Conservation (phyloP, 35 echinoderm and acorn worm genomes). For the Lytechinus pictus region DNA sequence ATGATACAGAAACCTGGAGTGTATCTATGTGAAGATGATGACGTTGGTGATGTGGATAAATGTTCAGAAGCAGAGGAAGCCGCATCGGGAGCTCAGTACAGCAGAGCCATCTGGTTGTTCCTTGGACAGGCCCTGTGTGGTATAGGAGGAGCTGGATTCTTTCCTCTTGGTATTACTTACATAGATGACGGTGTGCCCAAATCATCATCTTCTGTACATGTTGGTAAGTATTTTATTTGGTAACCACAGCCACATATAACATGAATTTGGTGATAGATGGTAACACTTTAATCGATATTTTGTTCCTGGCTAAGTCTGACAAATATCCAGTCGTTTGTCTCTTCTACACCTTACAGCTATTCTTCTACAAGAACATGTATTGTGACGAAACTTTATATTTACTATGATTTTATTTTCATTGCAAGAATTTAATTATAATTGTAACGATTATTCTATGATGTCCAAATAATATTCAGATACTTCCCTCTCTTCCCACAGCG, state of each 20-base stretch:
- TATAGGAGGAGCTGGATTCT: conserved; percentile 48
- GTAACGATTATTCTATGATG: too few species aligned
- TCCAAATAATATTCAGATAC: too few species aligned
- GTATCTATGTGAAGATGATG: not conserved
- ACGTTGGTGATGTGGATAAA: not conserved
- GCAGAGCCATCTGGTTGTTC: conserved; percentile 56
- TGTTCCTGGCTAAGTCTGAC: too few species aligned
- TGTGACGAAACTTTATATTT: too few species aligned
- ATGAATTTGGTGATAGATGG: too few species aligned
- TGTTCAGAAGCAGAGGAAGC: conserved; percentile 60
- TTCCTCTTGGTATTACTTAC: conserved; percentile 74
- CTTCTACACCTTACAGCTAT: too few species aligned
- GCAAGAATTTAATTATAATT: too few species aligned
- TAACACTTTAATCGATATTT: too few species aligned
- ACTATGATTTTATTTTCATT: too few species aligned
- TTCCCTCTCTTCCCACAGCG: not conserved
- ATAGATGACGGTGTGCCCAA: conserved; percentile 79
- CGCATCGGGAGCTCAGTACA: conserved; percentile 49
- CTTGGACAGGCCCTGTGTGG: conserved; percentile 75
- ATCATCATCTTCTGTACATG: conserved; percentile 58
- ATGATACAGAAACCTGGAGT: not conserved
- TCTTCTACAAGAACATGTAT: too few species aligned
- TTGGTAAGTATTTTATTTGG: conserved; percentile 61
- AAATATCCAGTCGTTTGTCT: too few species aligned
- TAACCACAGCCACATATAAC: not conserved